Evolutionary conservation across 37 sponge, comb jelly and placozoan genomes (phyloP).

Genomic region (Petrosia ficiformis): DNA sequence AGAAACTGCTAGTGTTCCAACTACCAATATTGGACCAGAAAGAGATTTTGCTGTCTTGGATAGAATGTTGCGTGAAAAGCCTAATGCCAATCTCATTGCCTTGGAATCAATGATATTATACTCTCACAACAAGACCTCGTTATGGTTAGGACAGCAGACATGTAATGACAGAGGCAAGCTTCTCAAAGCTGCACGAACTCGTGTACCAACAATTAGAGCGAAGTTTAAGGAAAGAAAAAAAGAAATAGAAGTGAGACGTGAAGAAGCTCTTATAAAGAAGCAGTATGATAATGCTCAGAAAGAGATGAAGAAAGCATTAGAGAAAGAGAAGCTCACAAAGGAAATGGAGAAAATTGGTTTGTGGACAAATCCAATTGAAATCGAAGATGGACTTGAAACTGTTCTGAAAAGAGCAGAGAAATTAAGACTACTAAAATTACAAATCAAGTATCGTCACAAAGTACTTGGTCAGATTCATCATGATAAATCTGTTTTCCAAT

Average conservation of each 20-base stretch:
- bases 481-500: background rate
- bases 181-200: constrained; percentile 13
- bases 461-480: background rate
- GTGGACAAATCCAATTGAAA: constrained; percentile 12
- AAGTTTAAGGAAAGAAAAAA: constrained; percentile 28
- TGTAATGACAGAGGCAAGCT: constrained; percentile 18
- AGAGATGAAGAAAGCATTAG: too few species aligned
- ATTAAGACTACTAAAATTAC: background rate
- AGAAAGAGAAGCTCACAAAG: too few species aligned
- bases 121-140: too few species aligned
- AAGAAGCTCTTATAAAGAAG: constrained; percentile 1
- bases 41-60: constrained; percentile 36
- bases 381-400: constrained; percentile 1
- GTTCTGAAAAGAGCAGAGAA: background rate
- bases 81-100: constrained; percentile 28
- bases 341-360: constrained; percentile 14
- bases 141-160: constrained; percentile 8
- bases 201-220: constrained; percentile 13
- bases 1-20: constrained; percentile 25
- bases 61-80: constrained; percentile 19
- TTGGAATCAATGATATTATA: too few species aligned
- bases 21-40: constrained; percentile 38
- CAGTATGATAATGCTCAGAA: too few species aligned
- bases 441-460: background rate
- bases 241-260: too few species aligned